Evolutionary conservation across 2,888 invertebrate species (phyloP).

Genomic region (Melieria omissa): DNA sequence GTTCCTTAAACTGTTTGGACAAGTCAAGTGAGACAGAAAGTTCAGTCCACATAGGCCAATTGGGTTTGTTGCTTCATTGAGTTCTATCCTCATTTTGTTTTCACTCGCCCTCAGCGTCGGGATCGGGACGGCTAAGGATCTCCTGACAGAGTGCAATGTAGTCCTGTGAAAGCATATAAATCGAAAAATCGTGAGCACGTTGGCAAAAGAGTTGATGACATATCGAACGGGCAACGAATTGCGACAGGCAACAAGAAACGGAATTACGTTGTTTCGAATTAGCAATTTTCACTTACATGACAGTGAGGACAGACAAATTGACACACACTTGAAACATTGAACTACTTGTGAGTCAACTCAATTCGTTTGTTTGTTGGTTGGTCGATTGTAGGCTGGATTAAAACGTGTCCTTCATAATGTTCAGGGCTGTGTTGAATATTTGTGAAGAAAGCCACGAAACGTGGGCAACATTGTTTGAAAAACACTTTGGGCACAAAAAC

Average conservation of each 20-base stretch:
- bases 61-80: neutral
- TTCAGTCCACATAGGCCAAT: neutral
- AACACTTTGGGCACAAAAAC: no score
- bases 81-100: neutral
- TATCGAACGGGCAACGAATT: neutral
- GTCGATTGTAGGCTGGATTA: no score
- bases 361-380: no score
- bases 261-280: slow-evolving; percentile 1
- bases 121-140: slow-evolving; percentile 65
- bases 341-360: no score
- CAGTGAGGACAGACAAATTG: slow-evolving; percentile 20
- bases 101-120: slow-evolving; percentile 58
- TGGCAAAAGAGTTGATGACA: neutral
- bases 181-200: slow-evolving; percentile 8
- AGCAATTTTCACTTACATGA: slow-evolving; percentile 25
- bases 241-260: neutral
- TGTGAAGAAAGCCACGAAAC: no score
- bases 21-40: no score
- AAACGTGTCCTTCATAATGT: no score
- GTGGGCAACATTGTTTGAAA: no score
- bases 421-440: no score
- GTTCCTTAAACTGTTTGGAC: no score
- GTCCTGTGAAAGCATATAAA: slow-evolving; percentile 53
- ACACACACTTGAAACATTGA: neutral
- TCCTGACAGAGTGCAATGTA: slow-evolving; percentile 66